phyloP scores from a whole-genome alignment of 2,113 vertebrate species.

The Colistium nudipinnis region DNA sequence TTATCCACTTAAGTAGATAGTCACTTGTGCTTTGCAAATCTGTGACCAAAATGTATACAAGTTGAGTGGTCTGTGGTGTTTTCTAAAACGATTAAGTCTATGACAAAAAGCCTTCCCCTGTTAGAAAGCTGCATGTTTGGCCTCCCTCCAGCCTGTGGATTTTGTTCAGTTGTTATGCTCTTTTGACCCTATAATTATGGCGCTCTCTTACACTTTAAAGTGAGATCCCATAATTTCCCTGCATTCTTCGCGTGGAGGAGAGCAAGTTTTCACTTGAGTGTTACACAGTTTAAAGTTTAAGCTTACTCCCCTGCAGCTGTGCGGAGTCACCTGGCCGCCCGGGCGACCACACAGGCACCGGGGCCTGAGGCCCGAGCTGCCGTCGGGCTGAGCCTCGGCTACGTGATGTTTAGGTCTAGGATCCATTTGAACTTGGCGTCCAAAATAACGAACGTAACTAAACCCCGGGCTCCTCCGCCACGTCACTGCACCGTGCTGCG shows the following conservation, averaged over 20 bases:
- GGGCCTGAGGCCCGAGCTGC: slow-evolving; percentile 27
- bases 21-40: background rate
- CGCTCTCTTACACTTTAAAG: slow-evolving; percentile 44
- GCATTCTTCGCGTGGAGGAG: slow-evolving; percentile 55
- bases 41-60: background rate
- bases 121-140: slow-evolving; percentile 15
- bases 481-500: background rate
- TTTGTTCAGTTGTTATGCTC: slow-evolving; percentile 35
- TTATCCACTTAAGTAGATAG: slow-evolving; percentile 4
- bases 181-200: slow-evolving; percentile 52
- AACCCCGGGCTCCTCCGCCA: background rate
- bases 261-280: slow-evolving; percentile 32
- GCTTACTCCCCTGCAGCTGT: background rate
- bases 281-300: slow-evolving; percentile 7
- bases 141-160: slow-evolving; percentile 24
- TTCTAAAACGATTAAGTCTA: background rate
- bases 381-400: slow-evolving; percentile 31
- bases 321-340: slow-evolving; percentile 28
- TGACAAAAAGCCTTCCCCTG: background rate
- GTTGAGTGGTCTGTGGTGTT: slow-evolving; percentile 4
- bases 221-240: slow-evolving; percentile 60
- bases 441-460: slow-evolving; percentile 7
- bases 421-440: background rate
- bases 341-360: slow-evolving; percentile 11
- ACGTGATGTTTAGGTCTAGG: background rate